A percentile compares a stretch with the other conserved stretches of the same genome.
Evolutionary conservation across 2,797 vertebrate genomes (phyloP).

Genomic region (Catostomus latipinnis): DNA sequence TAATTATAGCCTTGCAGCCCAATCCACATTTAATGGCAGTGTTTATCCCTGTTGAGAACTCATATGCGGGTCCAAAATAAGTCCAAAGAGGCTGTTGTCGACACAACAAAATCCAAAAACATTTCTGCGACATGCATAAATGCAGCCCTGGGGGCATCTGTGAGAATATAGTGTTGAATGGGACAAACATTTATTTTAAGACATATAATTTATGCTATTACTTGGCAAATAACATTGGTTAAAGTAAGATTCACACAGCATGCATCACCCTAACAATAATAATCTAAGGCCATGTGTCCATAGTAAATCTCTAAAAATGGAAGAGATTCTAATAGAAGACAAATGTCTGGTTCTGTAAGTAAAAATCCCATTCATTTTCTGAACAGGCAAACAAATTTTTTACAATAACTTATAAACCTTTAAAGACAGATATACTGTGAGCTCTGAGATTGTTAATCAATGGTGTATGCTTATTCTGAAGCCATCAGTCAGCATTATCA

Average conservation of each 20-base stretch:
- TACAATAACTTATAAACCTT: too few species aligned
- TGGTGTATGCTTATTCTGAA: too few species aligned
- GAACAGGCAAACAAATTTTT: too few species aligned
- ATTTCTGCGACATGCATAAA: conserved; percentile 66
- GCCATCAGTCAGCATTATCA: too few species aligned
- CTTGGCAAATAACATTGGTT: conserved; percentile 15
- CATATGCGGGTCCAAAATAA: conserved; percentile 66
- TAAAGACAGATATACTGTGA: too few species aligned
- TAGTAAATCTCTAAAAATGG: too few species aligned
- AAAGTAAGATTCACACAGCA: conserved; percentile 10
- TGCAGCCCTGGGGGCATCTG: conserved; percentile 53
- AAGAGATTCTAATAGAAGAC: too few species aligned
- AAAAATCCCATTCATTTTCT: too few species aligned
- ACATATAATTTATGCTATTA: conserved; percentile 63
- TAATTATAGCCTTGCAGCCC: conserved; percentile 70
- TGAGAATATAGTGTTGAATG: conserved; percentile 15
- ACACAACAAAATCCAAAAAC: conserved; percentile 54
- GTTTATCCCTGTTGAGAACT: conserved; percentile 68
- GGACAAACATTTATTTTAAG: conserved; percentile 54
- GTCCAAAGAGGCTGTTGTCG: conserved; percentile 44
- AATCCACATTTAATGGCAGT: conserved; percentile 73
- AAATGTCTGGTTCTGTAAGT: too few species aligned
- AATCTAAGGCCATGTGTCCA: too few species aligned
- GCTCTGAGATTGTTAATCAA: too few species aligned
- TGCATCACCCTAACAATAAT: background rate